These are phyloP conservation scores for Limnephilus rhombicus DNA, from an alignment of 2,888 invertebrate species.

Conservation along the genomic window DNA sequence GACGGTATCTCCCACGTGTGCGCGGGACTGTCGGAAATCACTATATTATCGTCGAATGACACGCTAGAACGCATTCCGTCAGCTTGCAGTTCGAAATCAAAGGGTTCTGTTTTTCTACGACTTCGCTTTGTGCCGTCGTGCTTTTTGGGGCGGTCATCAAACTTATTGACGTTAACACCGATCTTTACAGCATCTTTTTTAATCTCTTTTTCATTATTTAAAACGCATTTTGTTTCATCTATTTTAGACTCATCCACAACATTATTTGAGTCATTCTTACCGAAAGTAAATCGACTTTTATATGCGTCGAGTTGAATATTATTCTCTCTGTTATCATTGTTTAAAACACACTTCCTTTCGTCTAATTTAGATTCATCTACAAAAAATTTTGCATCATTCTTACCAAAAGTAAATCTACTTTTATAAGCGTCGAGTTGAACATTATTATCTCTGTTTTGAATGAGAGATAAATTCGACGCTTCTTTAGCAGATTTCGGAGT, in stretches of 20 bases:
- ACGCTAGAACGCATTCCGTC: constrained; percentile 41
- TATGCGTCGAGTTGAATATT: background rate
- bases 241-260: background rate
- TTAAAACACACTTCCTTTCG: constrained; percentile 24
- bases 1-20: constrained; percentile 24
- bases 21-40: background rate
- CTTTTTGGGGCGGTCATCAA: constrained; percentile 46
- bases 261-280: background rate
- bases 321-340: constrained; percentile 48
- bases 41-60: background rate
- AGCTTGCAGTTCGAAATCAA: constrained; percentile 58
- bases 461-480: background rate
- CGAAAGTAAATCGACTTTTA: background rate
- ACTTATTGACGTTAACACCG: constrained; percentile 57
- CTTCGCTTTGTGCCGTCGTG: constrained; percentile 62
- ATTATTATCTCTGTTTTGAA: background rate
- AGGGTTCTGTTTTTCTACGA: constrained; percentile 64
- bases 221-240: background rate
- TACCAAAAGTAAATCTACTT: background rate
- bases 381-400: background rate
- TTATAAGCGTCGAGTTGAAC: background rate
- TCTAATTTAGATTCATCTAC: background rate
- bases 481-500: background rate
- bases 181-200: constrained; percentile 51
- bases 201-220: constrained; percentile 57